These are phyloP conservation scores for Cenopis cana DNA, from an alignment of 2,888 invertebrate genomes.

Conservation along the genomic window DNA sequence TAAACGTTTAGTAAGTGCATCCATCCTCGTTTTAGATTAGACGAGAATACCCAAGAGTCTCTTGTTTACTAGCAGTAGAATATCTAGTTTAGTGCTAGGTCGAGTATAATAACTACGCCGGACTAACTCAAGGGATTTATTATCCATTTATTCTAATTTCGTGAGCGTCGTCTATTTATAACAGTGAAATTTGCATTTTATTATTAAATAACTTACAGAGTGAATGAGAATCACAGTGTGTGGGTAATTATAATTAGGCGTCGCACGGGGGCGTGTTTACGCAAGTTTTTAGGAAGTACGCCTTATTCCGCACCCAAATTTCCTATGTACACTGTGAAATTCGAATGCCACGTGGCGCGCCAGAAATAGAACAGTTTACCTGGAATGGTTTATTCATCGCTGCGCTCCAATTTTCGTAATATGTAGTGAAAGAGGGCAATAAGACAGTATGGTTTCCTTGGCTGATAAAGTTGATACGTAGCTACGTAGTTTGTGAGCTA, in stretches of 20 bases:
- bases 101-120: slow-evolving; percentile 28
- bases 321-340: slow-evolving; percentile 38
- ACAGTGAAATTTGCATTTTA: slow-evolving; percentile 35
- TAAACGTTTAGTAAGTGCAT: slow-evolving; percentile 35
- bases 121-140: slow-evolving; percentile 34
- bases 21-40: slow-evolving; percentile 31
- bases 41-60: slow-evolving; percentile 30
- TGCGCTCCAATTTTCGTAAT: slow-evolving; percentile 22
- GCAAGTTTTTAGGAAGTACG: slow-evolving; percentile 17
- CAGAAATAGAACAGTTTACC: slow-evolving; percentile 44
- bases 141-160: slow-evolving; percentile 39
- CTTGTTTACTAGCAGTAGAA: slow-evolving; percentile 29
- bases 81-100: slow-evolving; percentile 38
- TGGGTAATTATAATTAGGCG: slow-evolving; percentile 16
- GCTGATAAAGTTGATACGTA: background rate
- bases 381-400: slow-evolving; percentile 34
- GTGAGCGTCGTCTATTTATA: slow-evolving; percentile 38
- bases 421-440: background rate
- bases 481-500: slow-evolving; percentile 1
- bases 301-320: slow-evolving; percentile 37
- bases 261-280: slow-evolving; percentile 38
- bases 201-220: slow-evolving; percentile 30
- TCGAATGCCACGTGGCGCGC: slow-evolving; percentile 31
- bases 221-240: slow-evolving; percentile 34
- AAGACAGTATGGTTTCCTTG: background rate